These are phyloP conservation scores for Catocala nupta DNA, from an alignment of 2,888 invertebrate species.

Conservation along the genomic window DNA sequence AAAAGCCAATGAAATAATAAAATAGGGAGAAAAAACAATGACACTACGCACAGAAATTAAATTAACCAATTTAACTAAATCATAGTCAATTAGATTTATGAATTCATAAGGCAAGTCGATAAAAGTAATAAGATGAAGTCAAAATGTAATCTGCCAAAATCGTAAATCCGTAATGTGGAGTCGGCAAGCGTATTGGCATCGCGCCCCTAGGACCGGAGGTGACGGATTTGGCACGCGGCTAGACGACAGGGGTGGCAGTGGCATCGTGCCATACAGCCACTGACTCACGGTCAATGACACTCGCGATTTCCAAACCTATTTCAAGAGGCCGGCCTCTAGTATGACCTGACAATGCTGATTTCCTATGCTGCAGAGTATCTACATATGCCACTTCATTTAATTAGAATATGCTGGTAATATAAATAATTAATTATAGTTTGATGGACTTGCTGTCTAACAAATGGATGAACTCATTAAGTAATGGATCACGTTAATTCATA, in stretches of 20 bases:
- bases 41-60: too few species aligned
- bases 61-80: too few species aligned
- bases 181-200: conserved; percentile 24
- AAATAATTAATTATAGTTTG: too few species aligned
- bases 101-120: too few species aligned
- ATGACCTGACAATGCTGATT: conserved; percentile 18
- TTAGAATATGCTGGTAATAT: too few species aligned
- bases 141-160: not conserved
- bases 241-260: conserved; percentile 48
- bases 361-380: conserved; percentile 10
- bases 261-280: conserved; percentile 47
- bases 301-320: conserved; percentile 46
- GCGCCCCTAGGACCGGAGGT: conserved; percentile 29
- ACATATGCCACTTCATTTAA: too few species aligned
- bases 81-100: too few species aligned
- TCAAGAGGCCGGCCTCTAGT: conserved; percentile 26
- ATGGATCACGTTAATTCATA: too few species aligned
- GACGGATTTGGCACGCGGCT: conserved; percentile 49
- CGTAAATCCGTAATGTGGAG: conserved; percentile 19
- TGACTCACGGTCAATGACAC: conserved; percentile 63
- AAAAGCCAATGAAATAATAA: too few species aligned
- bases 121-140: not conserved
- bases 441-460: too few species aligned
- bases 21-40: too few species aligned
- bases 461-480: too few species aligned